These are phyloP conservation scores for Penaeus indicus DNA, from an alignment of 1,140 invertebrate genomes.

Conservation along the genomic window DNA sequence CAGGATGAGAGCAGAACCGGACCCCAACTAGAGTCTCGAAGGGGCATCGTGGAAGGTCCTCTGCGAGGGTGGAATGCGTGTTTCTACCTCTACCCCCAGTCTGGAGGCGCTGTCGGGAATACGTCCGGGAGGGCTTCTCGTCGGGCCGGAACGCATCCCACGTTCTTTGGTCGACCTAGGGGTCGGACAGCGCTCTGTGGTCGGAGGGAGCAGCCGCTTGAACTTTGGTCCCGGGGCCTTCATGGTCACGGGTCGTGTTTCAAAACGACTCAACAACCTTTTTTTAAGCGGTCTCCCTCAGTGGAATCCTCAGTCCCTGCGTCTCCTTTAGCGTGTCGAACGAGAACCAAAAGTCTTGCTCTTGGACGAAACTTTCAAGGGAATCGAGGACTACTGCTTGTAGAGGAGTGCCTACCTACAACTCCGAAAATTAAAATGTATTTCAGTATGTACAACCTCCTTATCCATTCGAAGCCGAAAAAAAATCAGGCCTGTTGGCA, in stretches of 20 bases:
- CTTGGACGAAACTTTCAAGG: not conserved
- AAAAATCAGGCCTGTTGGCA: not conserved
- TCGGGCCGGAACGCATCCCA: not conserved
- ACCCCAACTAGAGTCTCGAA: too few species aligned
- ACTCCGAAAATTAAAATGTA: not conserved
- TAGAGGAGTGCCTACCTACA: not conserved
- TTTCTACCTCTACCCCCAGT: not conserved
- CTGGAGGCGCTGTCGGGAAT: not conserved
- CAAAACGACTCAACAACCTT: not conserved
- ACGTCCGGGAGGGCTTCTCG: not conserved
- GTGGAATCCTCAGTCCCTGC: constrained; percentile 10
- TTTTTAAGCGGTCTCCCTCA: not conserved
- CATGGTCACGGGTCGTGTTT: not conserved
- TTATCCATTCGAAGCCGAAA: not conserved
- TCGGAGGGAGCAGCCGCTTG: not conserved
- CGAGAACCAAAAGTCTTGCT: not conserved
- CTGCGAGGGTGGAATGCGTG: too few species aligned
- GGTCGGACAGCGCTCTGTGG: not conserved
- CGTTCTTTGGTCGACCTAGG: not conserved
- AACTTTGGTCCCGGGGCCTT: not conserved
- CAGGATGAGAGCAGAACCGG: too few species aligned
- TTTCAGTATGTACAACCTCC: constrained; percentile 1
- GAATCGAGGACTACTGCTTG: not conserved
- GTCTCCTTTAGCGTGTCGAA: not conserved
- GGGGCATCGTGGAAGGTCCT: too few species aligned